Percentiles rank a stretch among this genome's conserved stretches.
phyloP scores from a whole-genome alignment of 2,113 vertebrate genomes.

The Perca schrenkii region DNA sequence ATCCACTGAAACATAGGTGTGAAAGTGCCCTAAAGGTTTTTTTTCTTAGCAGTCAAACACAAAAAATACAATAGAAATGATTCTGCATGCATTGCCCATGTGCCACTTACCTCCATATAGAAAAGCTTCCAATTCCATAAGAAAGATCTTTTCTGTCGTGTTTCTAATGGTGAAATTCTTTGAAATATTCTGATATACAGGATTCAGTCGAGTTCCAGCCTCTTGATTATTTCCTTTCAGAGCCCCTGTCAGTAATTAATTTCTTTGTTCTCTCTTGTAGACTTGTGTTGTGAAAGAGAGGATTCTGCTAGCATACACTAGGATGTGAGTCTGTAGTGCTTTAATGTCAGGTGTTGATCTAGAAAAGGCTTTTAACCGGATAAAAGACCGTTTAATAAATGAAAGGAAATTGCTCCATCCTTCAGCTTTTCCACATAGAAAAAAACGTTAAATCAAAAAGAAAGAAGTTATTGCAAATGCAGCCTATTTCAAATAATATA shows the following conservation, averaged over 20 bases:
- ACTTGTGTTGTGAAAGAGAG: not conserved
- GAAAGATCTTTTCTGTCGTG: not conserved
- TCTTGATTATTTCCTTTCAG: not conserved
- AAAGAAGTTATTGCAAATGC: not conserved
- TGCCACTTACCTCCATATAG: too few species aligned
- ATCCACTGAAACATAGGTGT: too few species aligned
- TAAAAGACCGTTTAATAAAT: too few species aligned
- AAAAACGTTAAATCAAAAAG: too few species aligned
- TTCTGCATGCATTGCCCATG: not conserved
- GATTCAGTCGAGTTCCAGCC: not conserved
- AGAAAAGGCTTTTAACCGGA: too few species aligned
- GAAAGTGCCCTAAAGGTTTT: too few species aligned
- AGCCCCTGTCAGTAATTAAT: not conserved
- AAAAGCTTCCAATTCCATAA: too few species aligned
- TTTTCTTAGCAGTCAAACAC: not conserved
- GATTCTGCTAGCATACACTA: not conserved
- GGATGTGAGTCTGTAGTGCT: not conserved
- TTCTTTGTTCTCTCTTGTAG: not conserved
- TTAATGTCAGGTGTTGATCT: not conserved
- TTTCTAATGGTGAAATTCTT: not conserved
- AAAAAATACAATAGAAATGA: not conserved
- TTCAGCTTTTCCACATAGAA: not conserved
- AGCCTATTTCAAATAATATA: not conserved
- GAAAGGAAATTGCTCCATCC: not conserved
- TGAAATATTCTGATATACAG: too few species aligned